Evolutionary conservation across 2,888 invertebrate genomes (phyloP), one percentile per base, ranked within the genome.

Genomic region (Cepaea hortensis): DNA sequence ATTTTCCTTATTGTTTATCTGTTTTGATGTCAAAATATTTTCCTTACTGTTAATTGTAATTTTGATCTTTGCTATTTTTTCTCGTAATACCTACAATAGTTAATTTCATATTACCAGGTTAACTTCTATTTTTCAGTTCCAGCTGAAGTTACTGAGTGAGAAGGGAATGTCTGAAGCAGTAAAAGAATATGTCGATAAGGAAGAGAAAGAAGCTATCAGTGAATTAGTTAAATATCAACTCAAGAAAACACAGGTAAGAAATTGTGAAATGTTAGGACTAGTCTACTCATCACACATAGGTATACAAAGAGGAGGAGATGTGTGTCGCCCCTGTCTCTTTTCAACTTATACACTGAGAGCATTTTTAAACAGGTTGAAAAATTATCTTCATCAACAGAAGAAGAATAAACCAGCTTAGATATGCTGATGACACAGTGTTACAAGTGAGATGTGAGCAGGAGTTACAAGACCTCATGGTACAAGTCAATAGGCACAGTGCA

Each of bases 161-260:
- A 96, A 96, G 90, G 96, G 97, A 2, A 95, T 98, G 90, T 96
- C 97, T 3, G 96, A 97, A 93, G 97, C 97, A 23, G 96, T 98
- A 75, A 95, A 96, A 84, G 96, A 96, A 88, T 96, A 95, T 93
- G 96, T 97, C 0, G 96, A 96, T 88, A 96, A 96, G 87, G 95
- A 95, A 73, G 94, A 95, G 87, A 93, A 91, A 85, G 94, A 94
- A 65, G 94, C 95, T 35, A 94, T 95, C 55, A 82, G 85, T n/a
- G 93, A 93, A 88, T 90, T 95, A 13, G 94, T 95, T 79, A 93
- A 93, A 35, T 95, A 96, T 90, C 96, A 96, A 89, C 89, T 94
- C 18, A 88, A 91, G 48, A 94, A 93, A 90, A 93, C 93, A 84
- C 94, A 93, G 93, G 94, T 94, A 87, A 86, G 77, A 75, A 46